phyloP scores from a whole-genome alignment of 2,888 invertebrate species.

The Scelioninae gen. 2 region DNA sequence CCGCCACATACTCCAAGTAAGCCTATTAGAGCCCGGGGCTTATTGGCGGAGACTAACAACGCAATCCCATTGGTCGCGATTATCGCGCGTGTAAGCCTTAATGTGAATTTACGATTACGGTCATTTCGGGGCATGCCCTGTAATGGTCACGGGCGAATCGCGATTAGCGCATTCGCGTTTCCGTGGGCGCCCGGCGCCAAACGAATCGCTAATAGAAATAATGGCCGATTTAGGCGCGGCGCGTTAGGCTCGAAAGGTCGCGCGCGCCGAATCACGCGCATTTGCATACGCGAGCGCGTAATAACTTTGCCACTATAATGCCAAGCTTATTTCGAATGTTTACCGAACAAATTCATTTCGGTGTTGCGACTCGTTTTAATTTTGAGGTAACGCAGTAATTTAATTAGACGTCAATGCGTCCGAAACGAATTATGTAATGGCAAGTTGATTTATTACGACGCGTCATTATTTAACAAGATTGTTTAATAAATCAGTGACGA shows the following conservation, averaged over 20 bases:
- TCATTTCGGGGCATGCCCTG: conserved; percentile 33
- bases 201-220: conserved; percentile 43
- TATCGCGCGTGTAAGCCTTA: conserved; percentile 63
- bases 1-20: conserved; percentile 62
- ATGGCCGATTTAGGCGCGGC: conserved; percentile 21
- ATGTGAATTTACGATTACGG: conserved; percentile 68
- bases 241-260: conserved; percentile 40
- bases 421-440: conserved; percentile 21
- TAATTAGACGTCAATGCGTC: conserved; percentile 33
- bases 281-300: conserved; percentile 42
- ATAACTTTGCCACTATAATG: conserved; percentile 18
- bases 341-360: conserved; percentile 13
- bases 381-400: conserved; percentile 32
- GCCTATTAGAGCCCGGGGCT: conserved; percentile 66
- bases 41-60: conserved; percentile 59
- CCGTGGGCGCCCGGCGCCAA: conserved; percentile 33
- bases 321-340: conserved; percentile 27
- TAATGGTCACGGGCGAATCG: conserved; percentile 59
- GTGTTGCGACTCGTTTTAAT: conserved; percentile 20
- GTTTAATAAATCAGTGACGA: conserved; percentile 25
- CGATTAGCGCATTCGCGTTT: conserved; percentile 61
- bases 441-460: conserved; percentile 22
- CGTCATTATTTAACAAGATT: conserved; percentile 6
- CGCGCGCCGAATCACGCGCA: conserved; percentile 23
- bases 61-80: conserved; percentile 59